Conservation (phyloP, 2,113 vertebrate genomes). For the Laticauda colubrina region DNA sequence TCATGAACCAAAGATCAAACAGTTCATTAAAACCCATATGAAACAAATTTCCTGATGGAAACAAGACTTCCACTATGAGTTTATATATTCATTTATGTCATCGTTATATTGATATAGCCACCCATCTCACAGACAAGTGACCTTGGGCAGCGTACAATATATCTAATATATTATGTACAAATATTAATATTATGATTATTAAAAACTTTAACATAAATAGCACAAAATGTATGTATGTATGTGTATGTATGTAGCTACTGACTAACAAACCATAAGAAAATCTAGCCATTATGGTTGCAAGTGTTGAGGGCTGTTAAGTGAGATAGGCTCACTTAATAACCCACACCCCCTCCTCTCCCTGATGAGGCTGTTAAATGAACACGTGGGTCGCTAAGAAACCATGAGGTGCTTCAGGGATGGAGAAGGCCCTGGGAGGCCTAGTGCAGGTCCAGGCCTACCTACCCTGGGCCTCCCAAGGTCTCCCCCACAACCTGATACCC, state of each 20-base stretch:
- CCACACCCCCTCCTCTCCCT: not conserved
- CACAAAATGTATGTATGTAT: not conserved
- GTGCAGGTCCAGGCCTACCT: not conserved
- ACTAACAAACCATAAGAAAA: not conserved
- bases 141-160: not conserved
- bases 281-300: not conserved
- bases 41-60: not conserved
- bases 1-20: not conserved
- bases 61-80: not conserved
- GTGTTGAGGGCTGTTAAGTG: not conserved
- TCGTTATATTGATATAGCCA: not conserved
- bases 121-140: not conserved
- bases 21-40: not conserved
- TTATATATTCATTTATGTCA: not conserved
- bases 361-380: not conserved
- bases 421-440: not conserved
- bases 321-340: not conserved
- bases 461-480: not conserved
- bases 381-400: not conserved
- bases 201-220: not conserved
- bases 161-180: not conserved
- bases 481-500: not conserved
- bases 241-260: not conserved
- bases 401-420: not conserved
- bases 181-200: not conserved